phyloP scores from a whole-genome alignment of 2,113 vertebrate genomes.

The Chaetura pelagica region DNA sequence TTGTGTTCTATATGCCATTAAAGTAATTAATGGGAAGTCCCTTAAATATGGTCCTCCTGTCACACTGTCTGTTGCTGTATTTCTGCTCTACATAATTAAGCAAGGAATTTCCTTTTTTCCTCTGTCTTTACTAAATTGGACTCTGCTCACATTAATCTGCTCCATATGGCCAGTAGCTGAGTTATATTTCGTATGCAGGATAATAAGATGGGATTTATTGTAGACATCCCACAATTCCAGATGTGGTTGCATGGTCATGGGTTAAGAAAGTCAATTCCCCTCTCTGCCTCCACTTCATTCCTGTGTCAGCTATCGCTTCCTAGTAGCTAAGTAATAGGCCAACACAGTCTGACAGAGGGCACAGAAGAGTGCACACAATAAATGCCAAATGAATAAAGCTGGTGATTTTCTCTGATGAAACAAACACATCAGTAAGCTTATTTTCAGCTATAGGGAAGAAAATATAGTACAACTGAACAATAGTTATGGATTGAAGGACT shows the following conservation, averaged over 20 bases:
- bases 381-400: constrained; percentile 38
- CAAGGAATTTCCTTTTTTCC: neutral
- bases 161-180: constrained; percentile 61
- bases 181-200: constrained; percentile 38
- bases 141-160: constrained; percentile 42
- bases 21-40: neutral
- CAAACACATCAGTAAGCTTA: constrained; percentile 28
- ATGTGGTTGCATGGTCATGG: neutral
- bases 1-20: neutral
- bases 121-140: constrained; percentile 40
- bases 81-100: constrained; percentile 48
- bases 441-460: constrained; percentile 3
- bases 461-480: constrained; percentile 4
- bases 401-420: constrained; percentile 19
- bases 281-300: neutral
- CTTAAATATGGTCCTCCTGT: constrained; percentile 26
- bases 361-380: neutral
- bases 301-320: neutral
- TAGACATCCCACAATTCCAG: constrained; percentile 33
- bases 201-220: constrained; percentile 60
- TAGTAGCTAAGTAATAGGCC: neutral
- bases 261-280: constrained; percentile 30
- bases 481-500: constrained; percentile 1
- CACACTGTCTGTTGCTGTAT: neutral
- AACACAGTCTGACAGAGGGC: neutral